Evolutionary conservation across 2,888 invertebrate species (phyloP), one percentile per base, ranked within the genome.

Genomic region (Melinopterus prodromus): DNA sequence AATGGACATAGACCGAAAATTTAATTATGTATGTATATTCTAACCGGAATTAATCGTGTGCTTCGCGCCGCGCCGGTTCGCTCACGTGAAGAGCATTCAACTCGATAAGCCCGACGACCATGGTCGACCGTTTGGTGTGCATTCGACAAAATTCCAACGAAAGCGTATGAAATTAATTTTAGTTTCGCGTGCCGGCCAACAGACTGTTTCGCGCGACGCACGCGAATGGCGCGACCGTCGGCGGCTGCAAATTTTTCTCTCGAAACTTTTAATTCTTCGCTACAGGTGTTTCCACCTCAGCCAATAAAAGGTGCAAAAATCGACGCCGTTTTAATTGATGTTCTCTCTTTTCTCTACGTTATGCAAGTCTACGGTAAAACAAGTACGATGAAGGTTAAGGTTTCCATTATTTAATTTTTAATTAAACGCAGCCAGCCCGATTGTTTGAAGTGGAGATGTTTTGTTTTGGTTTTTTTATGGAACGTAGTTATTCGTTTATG

Each of bases 111-210:
- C 5, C 9, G 53, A 38, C 38, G 9, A 53, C 53, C 53, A 6
- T 7, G 53, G 12, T 6, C 26, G 26, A 3, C 53, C 12, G 53
- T 53, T 53, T 53, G 2, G 53, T 53, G 53, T 53, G 53, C 53
- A 53, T 53, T 53, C 53, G 53, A 53, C 53, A 53, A 53, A 53
- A 53, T 53, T 53, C 53, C 53, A 53, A 53, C 53, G 53, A 53
- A 53, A 53, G 53, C 53, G 53, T 53, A 53, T 53, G 53, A 53
- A 53, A 53, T 53, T 53, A 53, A 53, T 53, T 53, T 53, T 53
- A 53, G 53, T 53, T 53, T 12, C 53, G 12, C 53, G 53, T 53
- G 53, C 53, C 9, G 53, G 53, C 53, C 53, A 12, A 12, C 12
- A 9, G 5, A 53, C 53, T 53, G 12, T 26, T 26, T 26, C 53